A percentile compares a stretch with the other conserved stretches of the same genome.
phyloP scores from a whole-genome alignment of 37 sponge, comb jelly and placozoan genomes.

The Chondrosia reniformis region DNA sequence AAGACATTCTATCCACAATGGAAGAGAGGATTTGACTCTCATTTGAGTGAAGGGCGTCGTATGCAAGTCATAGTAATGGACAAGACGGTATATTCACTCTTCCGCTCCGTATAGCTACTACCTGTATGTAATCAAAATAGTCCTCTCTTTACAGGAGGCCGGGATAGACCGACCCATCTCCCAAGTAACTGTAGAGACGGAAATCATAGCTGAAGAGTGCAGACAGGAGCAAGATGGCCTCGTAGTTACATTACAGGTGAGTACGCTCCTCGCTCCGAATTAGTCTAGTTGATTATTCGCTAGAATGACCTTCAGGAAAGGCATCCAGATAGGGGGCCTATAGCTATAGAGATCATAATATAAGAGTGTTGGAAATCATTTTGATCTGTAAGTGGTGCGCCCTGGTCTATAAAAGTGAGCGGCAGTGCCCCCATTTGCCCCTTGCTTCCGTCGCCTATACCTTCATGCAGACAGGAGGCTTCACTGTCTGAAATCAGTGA shows the following conservation, averaged over 20 bases:
- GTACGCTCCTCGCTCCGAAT: not conserved
- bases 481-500: too few species aligned
- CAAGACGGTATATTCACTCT: slow-evolving; percentile 8
- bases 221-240: slow-evolving; percentile 41
- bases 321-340: too few species aligned
- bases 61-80: slow-evolving; percentile 84
- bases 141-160: not conserved
- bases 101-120: not conserved
- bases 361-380: too few species aligned
- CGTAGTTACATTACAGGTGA: slow-evolving; percentile 69
- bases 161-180: slow-evolving; percentile 29
- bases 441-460: too few species aligned
- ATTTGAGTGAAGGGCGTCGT: slow-evolving; percentile 69
- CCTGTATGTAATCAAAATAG: not conserved
- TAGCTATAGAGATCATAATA: too few species aligned
- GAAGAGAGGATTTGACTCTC: slow-evolving; percentile 91
- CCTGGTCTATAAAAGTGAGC: too few species aligned
- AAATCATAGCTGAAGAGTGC: slow-evolving; percentile 63
- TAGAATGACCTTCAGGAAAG: too few species aligned
- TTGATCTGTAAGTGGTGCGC: too few species aligned
- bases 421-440: too few species aligned
- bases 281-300: too few species aligned
- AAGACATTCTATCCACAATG: slow-evolving; percentile 89
- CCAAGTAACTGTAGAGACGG: slow-evolving; percentile 66
- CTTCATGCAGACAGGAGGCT: too few species aligned